Conservation (phyloP, 2,113 vertebrate species). For the Clarias macrocephalus region DNA sequence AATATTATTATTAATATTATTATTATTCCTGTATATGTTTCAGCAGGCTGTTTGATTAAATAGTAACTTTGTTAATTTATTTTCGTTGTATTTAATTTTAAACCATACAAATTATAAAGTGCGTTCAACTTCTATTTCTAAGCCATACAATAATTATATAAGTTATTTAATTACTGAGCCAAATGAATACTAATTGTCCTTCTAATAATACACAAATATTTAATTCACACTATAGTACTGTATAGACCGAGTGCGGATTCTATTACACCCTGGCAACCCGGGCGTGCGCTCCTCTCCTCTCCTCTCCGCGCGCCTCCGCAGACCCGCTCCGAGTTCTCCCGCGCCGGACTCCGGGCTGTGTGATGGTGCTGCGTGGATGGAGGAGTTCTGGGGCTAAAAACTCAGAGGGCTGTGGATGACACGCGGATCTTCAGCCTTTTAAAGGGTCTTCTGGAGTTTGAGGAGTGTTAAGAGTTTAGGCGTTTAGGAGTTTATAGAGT, state of each 20-base stretch:
- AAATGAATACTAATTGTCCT: too few species aligned
- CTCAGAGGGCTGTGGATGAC: neutral
- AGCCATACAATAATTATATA: neutral
- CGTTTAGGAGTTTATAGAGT: neutral
- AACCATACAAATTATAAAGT: neutral
- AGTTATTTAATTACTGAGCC: neutral
- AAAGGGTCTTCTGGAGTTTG: neutral
- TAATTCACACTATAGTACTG: too few species aligned
- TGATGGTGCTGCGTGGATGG: neutral
- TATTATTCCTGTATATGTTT: neutral
- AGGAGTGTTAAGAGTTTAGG: neutral
- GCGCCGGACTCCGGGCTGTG: neutral
- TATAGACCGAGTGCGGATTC: fast-evolving
- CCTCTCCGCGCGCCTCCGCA: neutral
- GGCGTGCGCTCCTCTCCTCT: neutral
- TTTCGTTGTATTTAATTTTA: neutral
- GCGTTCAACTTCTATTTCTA: neutral
- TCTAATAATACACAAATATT: too few species aligned
- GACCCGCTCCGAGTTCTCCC: slow-evolving; percentile 10
- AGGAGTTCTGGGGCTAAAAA: neutral
- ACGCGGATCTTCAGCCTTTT: neutral
- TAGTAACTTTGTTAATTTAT: too few species aligned
- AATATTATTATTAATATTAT: too few species aligned
- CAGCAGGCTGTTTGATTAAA: neutral
- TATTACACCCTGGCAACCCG: slow-evolving; percentile 18